phyloP scores from a whole-genome alignment of 2,113 vertebrate species.

The Clupea harengus region DNA sequence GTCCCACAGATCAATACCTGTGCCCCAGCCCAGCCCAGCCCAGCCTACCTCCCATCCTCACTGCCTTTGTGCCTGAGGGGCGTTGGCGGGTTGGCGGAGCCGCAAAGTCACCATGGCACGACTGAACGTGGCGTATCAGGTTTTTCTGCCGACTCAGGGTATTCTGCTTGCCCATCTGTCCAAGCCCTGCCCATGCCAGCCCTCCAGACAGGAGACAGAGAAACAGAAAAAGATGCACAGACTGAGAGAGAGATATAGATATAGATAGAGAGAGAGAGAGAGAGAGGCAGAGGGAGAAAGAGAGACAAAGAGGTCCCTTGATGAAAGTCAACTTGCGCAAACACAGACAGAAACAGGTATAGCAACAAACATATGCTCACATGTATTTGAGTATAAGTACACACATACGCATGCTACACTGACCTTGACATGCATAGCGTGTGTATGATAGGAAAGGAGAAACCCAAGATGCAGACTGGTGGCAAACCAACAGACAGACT shows the following conservation, averaged over 20 bases:
- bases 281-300: constrained; percentile 22
- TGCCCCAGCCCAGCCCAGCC: background rate
- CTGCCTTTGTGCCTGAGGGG: constrained; percentile 7
- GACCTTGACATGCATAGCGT: background rate
- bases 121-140: background rate
- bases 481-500: background rate
- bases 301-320: background rate
- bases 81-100: background rate
- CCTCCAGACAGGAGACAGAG: background rate
- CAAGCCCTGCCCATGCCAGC: constrained; percentile 12
- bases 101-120: constrained; percentile 15
- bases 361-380: background rate
- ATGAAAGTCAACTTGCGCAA: background rate
- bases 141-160: constrained; percentile 14
- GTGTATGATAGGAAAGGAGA: background rate
- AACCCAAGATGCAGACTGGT: background rate
- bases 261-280: constrained; percentile 1
- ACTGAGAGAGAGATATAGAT: constrained; percentile 4
- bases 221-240: background rate
- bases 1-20: background rate
- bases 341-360: background rate
- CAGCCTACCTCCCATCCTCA: background rate
- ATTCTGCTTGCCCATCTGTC: background rate
- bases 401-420: background rate
- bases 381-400: background rate